Conservation (phyloP, 2,797 vertebrate genomes). For the Sebastes matsubarae region DNA sequence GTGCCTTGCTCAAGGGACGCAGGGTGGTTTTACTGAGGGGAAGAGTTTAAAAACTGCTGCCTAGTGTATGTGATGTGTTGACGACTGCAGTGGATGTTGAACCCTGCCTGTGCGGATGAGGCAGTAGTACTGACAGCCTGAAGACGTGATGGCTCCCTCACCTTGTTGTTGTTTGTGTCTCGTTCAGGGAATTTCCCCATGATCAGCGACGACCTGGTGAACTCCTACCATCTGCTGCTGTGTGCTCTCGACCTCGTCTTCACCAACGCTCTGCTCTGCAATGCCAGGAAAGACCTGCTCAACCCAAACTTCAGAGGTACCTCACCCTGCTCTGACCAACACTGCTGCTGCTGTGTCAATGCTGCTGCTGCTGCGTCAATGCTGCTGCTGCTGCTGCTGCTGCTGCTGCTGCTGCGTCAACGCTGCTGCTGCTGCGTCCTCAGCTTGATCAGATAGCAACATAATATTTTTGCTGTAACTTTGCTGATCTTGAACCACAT, state of each 20-base stretch:
- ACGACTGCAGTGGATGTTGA: too few species aligned
- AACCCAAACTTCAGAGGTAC: conserved; percentile 91
- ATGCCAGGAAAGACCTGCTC: conserved; percentile 91
- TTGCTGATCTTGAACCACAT: not conserved
- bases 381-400: too few species aligned
- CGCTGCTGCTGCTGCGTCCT: too few species aligned
- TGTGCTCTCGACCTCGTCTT: conserved; percentile 93
- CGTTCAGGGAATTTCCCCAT: conserved; percentile 93
- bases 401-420: too few species aligned
- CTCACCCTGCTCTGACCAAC: not conserved
- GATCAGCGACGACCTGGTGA: conserved; percentile 97
- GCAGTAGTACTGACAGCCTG: not conserved
- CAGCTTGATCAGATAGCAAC: too few species aligned
- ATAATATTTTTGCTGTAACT: too few species aligned
- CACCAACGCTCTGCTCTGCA: conserved; percentile 91
- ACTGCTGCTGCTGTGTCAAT: too few species aligned
- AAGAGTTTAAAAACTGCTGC: not conserved
- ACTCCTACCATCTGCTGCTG: conserved; percentile 94
- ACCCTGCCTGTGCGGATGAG: too few species aligned
- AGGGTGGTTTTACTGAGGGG: not conserved
- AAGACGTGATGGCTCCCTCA: not conserved
- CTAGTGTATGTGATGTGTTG: too few species aligned
- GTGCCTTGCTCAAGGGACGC: not conserved
- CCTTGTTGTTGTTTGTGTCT: not conserved
- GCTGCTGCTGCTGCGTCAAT: too few species aligned